Conservation (phyloP, 2,888 invertebrate species). For the Laothoe populi region DNA sequence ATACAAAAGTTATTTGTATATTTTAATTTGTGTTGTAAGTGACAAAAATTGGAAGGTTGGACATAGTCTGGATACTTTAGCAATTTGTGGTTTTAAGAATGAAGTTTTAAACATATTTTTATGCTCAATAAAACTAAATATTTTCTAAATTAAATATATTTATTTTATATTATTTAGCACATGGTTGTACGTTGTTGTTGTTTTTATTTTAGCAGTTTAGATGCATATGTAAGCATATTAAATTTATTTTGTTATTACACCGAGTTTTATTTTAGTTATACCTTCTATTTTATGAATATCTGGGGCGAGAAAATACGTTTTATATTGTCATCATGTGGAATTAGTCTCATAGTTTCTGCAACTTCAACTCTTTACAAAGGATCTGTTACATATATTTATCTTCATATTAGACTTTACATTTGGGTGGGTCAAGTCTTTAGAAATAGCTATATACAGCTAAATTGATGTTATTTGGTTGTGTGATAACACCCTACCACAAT, state of each 20-base stretch:
- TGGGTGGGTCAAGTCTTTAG: too few relatives aligned
- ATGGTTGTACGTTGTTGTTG: slow-evolving; percentile 5
- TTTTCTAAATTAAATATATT: background rate
- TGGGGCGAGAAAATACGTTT: background rate
- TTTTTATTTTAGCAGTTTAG: background rate
- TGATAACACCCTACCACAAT: too few relatives aligned
- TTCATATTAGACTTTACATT: too few relatives aligned
- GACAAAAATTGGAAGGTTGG: background rate
- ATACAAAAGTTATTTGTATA: too few relatives aligned
- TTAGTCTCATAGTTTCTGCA: background rate
- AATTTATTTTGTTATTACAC: slow-evolving; percentile 6
- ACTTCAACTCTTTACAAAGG: too few relatives aligned
- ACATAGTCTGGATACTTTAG: background rate
- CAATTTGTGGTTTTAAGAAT: too few relatives aligned
- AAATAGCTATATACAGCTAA: too few relatives aligned
- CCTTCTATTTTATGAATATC: background rate
- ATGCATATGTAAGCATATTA: background rate
- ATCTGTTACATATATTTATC: too few relatives aligned
- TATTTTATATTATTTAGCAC: background rate
- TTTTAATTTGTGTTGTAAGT: too few relatives aligned
- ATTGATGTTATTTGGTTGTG: too few relatives aligned
- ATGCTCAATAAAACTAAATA: background rate
- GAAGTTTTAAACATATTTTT: background rate
- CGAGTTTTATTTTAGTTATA: slow-evolving; percentile 12
- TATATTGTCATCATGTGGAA: background rate